Conservation (phyloP, 2,888 invertebrate genomes). For the Campaea margaritaria region DNA sequence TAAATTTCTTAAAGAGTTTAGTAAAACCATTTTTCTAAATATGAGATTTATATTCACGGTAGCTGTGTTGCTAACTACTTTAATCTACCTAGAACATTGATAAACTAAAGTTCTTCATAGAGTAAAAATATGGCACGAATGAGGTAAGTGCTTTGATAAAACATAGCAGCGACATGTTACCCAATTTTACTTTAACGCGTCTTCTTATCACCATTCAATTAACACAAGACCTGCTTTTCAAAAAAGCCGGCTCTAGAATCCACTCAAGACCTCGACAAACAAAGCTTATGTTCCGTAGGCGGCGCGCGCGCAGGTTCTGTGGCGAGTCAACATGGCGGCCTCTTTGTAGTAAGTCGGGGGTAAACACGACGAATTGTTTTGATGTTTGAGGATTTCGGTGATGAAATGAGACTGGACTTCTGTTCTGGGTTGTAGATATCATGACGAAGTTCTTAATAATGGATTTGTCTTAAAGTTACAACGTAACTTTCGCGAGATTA, state of each 20-base stretch:
- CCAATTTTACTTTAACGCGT: constrained; percentile 3
- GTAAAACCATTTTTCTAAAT: no score
- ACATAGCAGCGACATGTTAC: background rate
- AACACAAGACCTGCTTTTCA: constrained; percentile 22
- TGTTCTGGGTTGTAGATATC: constrained; percentile 16
- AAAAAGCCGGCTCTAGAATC: constrained; percentile 29
- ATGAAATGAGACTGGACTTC: constrained; percentile 33
- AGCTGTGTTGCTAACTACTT: no score
- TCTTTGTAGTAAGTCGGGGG: constrained; percentile 24
- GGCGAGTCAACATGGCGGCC: constrained; percentile 41
- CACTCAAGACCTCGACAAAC: constrained; percentile 38
- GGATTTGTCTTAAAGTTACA: background rate
- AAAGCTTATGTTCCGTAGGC: constrained; percentile 21
- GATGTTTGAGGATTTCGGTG: constrained; percentile 30
- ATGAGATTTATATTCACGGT: no score
- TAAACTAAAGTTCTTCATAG: no score
- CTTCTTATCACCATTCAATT: constrained; percentile 34
- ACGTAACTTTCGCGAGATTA: no score
- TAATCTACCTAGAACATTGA: no score
- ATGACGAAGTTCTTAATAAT: background rate
- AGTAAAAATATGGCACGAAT: no score
- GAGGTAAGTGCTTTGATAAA: no score
- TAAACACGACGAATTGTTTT: constrained; percentile 33
- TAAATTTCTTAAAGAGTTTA: no score
- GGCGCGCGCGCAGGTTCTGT: constrained; percentile 31